Conservation (phyloP, 2,797 vertebrate genomes). For the Acrocephalus scirpaceus region DNA sequence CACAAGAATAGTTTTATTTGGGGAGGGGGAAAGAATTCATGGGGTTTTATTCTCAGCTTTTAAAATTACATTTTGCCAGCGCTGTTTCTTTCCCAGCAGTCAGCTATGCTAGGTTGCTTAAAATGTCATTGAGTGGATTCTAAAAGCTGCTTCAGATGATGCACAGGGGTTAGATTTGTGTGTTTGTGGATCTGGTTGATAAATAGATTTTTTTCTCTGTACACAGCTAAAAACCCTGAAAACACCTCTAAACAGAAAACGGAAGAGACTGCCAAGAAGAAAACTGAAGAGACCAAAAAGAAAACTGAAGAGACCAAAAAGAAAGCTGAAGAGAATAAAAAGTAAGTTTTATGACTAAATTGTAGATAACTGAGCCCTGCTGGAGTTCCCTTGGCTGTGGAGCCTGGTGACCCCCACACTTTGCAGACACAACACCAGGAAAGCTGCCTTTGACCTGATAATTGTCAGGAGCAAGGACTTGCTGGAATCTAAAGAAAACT, state of each 20-base stretch:
- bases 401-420: not conserved
- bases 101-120: not conserved
- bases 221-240: slow-evolving; percentile 61
- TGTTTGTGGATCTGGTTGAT: not conserved
- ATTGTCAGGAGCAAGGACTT: not conserved
- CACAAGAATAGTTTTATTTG: not conserved
- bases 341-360: slow-evolving; percentile 57
- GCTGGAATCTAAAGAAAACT: not conserved
- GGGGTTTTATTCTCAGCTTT: not conserved
- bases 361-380: not conserved
- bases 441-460: not conserved
- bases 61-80: not conserved
- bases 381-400: not conserved
- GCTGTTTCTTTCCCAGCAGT: not conserved
- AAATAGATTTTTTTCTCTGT: not conserved
- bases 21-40: not conserved
- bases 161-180: not conserved
- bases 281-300: not conserved
- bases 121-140: not conserved
- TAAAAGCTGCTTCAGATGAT: not conserved
- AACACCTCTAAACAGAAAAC: slow-evolving; percentile 26
- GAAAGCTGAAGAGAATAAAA: slow-evolving; percentile 71
- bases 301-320: slow-evolving; percentile 69
- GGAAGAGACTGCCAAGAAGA: slow-evolving; percentile 61
- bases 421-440: not conserved